phyloP scores from a whole-genome alignment of 2,797 vertebrate genomes.

The Ispidina lecontei region DNA sequence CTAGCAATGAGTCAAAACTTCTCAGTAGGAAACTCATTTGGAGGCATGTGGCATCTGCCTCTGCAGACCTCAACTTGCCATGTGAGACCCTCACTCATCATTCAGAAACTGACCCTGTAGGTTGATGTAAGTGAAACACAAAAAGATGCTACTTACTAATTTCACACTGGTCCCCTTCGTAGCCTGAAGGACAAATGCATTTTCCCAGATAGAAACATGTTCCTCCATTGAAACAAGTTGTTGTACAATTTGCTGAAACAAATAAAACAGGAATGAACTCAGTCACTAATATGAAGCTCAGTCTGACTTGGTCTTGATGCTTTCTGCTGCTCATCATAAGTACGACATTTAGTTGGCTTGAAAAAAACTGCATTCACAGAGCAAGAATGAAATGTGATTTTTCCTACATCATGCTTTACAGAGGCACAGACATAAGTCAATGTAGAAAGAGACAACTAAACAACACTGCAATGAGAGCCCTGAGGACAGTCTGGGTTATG shows the following conservation, averaged over 20 bases:
- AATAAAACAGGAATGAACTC: neutral
- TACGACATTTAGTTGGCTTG: neutral
- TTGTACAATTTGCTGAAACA: conserved; percentile 86
- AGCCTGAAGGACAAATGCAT: conserved; percentile 87
- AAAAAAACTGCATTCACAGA: neutral
- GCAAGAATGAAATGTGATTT: neutral
- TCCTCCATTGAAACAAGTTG: conserved; percentile 88
- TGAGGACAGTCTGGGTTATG: neutral
- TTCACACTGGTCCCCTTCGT: conserved; percentile 87
- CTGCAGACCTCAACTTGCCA: neutral
- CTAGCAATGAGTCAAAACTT: neutral
- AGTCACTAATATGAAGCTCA: neutral
- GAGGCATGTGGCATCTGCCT: neutral
- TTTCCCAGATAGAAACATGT: conserved; percentile 90
- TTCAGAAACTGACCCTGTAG: neutral
- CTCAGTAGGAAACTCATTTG: neutral
- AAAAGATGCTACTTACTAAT: conserved; percentile 82
- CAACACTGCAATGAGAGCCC: neutral
- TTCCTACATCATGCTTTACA: neutral
- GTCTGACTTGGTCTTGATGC: neutral
- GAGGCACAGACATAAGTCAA: fast-evolving
- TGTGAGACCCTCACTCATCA: neutral
- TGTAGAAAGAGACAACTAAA: neutral
- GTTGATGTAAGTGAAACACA: neutral
- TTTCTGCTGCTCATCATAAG: neutral